Evolutionary conservation across 1,140 invertebrate species (phyloP).

Genomic region (Panagrolaimus sp.): DNA sequence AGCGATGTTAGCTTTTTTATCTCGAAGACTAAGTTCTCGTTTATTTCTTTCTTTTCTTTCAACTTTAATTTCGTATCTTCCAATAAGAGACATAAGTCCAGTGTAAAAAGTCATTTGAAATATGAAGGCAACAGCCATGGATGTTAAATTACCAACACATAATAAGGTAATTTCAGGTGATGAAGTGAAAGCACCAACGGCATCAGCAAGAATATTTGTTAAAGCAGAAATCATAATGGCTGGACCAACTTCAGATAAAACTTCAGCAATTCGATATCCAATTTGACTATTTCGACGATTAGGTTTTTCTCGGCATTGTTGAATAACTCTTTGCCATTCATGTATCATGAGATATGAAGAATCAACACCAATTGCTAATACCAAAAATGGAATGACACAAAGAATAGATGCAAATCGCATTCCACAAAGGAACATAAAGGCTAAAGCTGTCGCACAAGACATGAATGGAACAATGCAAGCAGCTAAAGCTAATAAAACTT

Average conservation of each 20-base stretch:
- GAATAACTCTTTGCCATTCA: conserved; percentile 59
- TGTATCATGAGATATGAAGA: conserved; percentile 58
- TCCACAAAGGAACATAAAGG: conserved; percentile 53
- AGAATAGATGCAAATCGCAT: conserved; percentile 55
- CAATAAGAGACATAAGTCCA: conserved; percentile 50
- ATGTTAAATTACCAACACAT: conserved; percentile 55
- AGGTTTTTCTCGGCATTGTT: conserved; percentile 53
- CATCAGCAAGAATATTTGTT: conserved; percentile 57
- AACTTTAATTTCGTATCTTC: conserved; percentile 47
- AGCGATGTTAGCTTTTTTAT: conserved; percentile 39
- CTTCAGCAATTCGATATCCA: conserved; percentile 48
- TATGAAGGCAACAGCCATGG: conserved; percentile 54
- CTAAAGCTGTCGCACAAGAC: conserved; percentile 54
- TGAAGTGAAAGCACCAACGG: conserved; percentile 54
- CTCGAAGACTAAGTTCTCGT: conserved; percentile 48
- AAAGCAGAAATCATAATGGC: conserved; percentile 57
- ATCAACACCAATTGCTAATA: conserved; percentile 56
- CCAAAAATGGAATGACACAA: conserved; percentile 58
- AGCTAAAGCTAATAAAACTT: conserved; percentile 46
- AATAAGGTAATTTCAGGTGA: conserved; percentile 57
- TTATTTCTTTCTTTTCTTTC: conserved; percentile 43
- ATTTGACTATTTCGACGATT: conserved; percentile 51
- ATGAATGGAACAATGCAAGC: conserved; percentile 50
- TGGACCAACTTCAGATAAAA: conserved; percentile 55
- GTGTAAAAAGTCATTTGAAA: conserved; percentile 59